These are phyloP conservation scores for Pseudomyrmex concolor DNA, from an alignment of 1,140 invertebrate genomes.

Conservation along the genomic window DNA sequence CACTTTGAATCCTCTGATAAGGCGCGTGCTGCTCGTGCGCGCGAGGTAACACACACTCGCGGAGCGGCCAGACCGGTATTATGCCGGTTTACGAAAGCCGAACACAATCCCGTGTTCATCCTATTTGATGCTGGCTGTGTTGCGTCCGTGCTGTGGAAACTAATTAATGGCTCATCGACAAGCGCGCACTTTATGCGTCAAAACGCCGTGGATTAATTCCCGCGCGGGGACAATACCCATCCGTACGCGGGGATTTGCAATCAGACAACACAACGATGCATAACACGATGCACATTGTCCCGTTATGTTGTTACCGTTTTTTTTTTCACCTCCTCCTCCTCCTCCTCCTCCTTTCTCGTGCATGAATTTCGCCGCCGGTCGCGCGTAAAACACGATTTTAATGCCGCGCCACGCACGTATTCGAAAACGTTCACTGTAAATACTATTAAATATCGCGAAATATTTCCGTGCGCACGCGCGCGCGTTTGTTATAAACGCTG, in stretches of 20 bases:
- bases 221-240: slow-evolving; percentile 13
- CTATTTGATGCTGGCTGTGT: slow-evolving; percentile 65
- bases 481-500: neutral
- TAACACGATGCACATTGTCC: neutral
- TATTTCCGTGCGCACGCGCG: neutral
- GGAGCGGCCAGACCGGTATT: too few relatives aligned
- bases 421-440: slow-evolving; percentile 15
- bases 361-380: slow-evolving; percentile 15
- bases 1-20: slow-evolving; percentile 27
- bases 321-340: neutral
- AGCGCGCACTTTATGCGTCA: slow-evolving; percentile 67
- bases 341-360: too few relatives aligned
- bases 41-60: neutral
- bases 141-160: slow-evolving; percentile 69
- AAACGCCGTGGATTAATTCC: slow-evolving; percentile 70
- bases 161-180: slow-evolving; percentile 72
- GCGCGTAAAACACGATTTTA: slow-evolving; percentile 49
- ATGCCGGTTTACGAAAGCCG: slow-evolving; percentile 54
- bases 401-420: slow-evolving; percentile 12
- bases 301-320: slow-evolving; percentile 9
- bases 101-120: slow-evolving; percentile 61
- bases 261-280: neutral
- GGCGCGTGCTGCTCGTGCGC: neutral
- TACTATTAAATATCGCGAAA: slow-evolving; percentile 36
- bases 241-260: slow-evolving; percentile 30